Evolutionary conservation across 2,113 vertebrate species (phyloP), one percentile per base, ranked within the genome.

Genomic region (Austrofundulus limnaeus): DNA sequence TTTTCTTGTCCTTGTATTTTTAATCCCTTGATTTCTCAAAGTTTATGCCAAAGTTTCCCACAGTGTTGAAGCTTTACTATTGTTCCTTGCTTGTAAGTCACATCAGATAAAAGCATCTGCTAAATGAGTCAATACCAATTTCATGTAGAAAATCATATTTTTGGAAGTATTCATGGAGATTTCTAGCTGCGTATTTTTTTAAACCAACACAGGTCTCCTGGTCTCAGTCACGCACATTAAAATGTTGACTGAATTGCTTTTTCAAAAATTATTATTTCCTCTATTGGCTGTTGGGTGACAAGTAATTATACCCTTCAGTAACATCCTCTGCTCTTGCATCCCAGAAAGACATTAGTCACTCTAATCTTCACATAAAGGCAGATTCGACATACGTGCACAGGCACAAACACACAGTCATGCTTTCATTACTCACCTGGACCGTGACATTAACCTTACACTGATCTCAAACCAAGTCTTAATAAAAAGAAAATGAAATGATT

Each of bases 251-350:
- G 17, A 68, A 37, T 63, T 48, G 59, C 46, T 39, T 69, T 52
- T 70, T 61, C n/a, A n/a, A n/a, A n/a, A n/a, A n/a, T 60, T 61
- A 19, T 61, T 39, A 66, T 61, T 70, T 21, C 5, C n/a, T 45
- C 45, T 56, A 52, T 62, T 67, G 66, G 61, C 49, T 21, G 43
- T 39, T 61, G 43, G 28, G 56, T 82, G 80, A 75, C 78, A 82
- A 74, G 64, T 82, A 77, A 84, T 84, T 88, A 87, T 80, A 78
- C 57, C 53, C 41, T 50, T 58, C 52, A 49, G 58, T 82, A 66
- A 52, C 56, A 72, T 24, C 62, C 19, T 65, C 50, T 65, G 52
- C 19, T 60, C 48, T 56, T 48, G 51, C 60, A 52, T 66, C 49
- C 48, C 24, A 77, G 64, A 83, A 49, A 20, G 42, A 75, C 70